Conservation (phyloP, 2,113 vertebrate species). For the Colinus virginianus region DNA sequence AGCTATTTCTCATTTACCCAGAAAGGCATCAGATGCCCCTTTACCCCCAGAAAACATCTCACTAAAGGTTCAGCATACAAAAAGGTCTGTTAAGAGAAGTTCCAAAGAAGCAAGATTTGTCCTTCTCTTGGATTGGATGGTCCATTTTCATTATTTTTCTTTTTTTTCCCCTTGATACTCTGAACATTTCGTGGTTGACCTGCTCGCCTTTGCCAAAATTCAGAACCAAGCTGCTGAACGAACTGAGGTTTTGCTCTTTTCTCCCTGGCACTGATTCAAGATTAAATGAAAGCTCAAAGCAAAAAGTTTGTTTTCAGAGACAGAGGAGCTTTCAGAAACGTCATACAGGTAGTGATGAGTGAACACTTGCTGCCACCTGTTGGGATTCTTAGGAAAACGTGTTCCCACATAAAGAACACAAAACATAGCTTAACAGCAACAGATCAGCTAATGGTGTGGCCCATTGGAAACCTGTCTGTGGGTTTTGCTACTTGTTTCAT, state of each 20-base stretch:
- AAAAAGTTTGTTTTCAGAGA: not conserved
- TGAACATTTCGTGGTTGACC: not conserved
- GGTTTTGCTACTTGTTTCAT: not conserved
- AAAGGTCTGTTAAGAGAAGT: not conserved
- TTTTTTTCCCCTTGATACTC: not conserved
- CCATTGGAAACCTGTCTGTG: not conserved
- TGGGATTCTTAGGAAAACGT: not conserved
- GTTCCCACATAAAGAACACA: not conserved
- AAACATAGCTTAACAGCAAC: not conserved
- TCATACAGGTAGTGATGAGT: accelerated
- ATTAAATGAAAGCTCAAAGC: not conserved
- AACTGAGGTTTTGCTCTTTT: not conserved
- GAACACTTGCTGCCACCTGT: slow-evolving; percentile 20
- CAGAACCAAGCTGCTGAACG: not conserved
- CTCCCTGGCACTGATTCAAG: not conserved
- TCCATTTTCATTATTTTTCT: not conserved
- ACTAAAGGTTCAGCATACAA: not conserved
- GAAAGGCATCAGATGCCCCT: not conserved
- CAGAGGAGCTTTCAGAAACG: not conserved
- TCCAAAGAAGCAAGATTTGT: not conserved
- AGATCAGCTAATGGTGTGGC: accelerated
- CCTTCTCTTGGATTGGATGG: not conserved
- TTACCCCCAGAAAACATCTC: not conserved
- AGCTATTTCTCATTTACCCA: not conserved
- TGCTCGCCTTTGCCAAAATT: not conserved